Evolutionary conservation across 2,113 vertebrate genomes (phyloP).

Genomic region (Scomber scombrus): DNA sequence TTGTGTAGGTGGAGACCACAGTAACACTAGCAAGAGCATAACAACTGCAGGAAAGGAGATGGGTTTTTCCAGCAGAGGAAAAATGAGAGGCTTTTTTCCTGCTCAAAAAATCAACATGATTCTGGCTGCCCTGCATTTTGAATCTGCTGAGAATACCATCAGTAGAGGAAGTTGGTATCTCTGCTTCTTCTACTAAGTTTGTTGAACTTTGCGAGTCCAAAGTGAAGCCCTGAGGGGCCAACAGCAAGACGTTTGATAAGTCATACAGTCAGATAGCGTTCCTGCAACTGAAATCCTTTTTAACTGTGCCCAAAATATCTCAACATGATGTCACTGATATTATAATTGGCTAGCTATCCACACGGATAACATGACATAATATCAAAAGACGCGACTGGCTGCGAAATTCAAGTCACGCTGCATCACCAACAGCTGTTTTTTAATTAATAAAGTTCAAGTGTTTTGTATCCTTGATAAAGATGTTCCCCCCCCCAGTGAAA

Average conservation of each 20-base stretch:
- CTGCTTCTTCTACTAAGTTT: slow-evolving; percentile 8
- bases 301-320: neutral
- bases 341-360: neutral
- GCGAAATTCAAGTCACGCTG: neutral
- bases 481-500: neutral
- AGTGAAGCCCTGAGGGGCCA: neutral
- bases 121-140: slow-evolving; percentile 4
- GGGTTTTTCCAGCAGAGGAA: neutral
- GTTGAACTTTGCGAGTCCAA: neutral
- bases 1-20: slow-evolving; percentile 28
- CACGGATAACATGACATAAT: neutral
- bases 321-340: neutral
- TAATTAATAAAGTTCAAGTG: slow-evolving; percentile 16
- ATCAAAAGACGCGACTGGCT: neutral
- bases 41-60: slow-evolving; percentile 9
- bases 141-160: slow-evolving; percentile 18
- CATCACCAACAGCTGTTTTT: slow-evolving; percentile 17
- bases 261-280: neutral
- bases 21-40: slow-evolving; percentile 5
- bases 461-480: slow-evolving; percentile 29
- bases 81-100: neutral
- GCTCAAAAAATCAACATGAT: slow-evolving; percentile 1
- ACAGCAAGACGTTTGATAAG: slow-evolving; percentile 12
- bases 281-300: neutral
- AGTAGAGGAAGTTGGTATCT: neutral